A percentile compares a stretch with the other conserved stretches of the same genome.
These are phyloP conservation scores for Drosophila fulvimacula DNA, from an alignment of 2,888 invertebrate genomes.

Conservation along the genomic window DNA sequence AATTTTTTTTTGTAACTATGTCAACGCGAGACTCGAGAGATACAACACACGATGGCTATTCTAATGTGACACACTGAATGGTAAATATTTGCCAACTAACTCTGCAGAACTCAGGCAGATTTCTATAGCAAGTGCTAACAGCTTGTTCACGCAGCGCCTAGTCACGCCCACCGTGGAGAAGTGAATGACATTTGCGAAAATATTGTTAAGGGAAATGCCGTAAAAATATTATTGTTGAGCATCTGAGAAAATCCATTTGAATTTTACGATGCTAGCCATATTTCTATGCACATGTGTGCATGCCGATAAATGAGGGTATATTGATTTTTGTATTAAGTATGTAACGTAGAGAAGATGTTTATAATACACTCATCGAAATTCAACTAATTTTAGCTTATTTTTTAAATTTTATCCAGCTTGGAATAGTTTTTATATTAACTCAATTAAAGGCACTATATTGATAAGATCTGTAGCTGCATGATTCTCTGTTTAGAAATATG, in stretches of 20 bases:
- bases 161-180: conserved; percentile 12
- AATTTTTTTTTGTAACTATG: conserved; percentile 40
- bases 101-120: conserved; percentile 19
- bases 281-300: conserved; percentile 15
- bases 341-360: background rate
- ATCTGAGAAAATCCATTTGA: conserved; percentile 49
- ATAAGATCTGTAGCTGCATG: background rate
- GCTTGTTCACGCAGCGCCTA: conserved; percentile 25
- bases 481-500: background rate
- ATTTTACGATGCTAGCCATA: conserved; percentile 33
- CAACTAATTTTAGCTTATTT: no score
- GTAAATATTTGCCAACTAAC: conserved; percentile 45
- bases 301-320: background rate
- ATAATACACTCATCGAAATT: no score
- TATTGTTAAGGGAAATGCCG: conserved; percentile 37
- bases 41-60: conserved; percentile 36
- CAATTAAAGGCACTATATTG: no score
- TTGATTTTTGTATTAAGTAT: background rate
- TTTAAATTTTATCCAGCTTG: no score
- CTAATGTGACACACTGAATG: conserved; percentile 23
- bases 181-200: conserved; percentile 70
- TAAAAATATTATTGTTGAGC: conserved; percentile 33
- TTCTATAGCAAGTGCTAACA: conserved; percentile 55
- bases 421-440: no score
- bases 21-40: conserved; percentile 35